These are phyloP conservation scores for Aplocera efformata DNA, from an alignment of 2,888 invertebrate species.

Conservation along the genomic window DNA sequence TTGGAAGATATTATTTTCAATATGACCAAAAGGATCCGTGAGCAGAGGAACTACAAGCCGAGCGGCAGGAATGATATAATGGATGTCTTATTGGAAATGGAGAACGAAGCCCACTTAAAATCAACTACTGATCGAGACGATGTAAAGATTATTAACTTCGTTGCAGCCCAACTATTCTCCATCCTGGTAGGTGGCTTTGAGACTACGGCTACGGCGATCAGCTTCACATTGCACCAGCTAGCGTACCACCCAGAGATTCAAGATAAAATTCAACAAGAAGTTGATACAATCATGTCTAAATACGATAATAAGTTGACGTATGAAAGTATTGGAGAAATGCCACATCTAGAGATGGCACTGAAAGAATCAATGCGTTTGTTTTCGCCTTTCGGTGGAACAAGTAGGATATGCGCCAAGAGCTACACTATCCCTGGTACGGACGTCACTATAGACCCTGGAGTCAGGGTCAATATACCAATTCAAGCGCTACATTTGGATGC, in stretches of 20 bases:
- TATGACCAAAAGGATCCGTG: conserved; percentile 15
- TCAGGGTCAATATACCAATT: conserved; percentile 33
- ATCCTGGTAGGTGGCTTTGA: conserved; percentile 40
- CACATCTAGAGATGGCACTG: conserved; percentile 32
- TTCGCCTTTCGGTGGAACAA: conserved; percentile 31
- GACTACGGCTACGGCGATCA: conserved; percentile 39
- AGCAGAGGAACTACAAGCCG: conserved; percentile 30
- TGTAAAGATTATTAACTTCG: conserved; percentile 16
- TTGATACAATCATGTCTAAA: conserved; percentile 36
- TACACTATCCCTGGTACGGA: conserved; percentile 34
- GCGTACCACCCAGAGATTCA: conserved; percentile 47
- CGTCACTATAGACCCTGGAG: conserved; percentile 36
- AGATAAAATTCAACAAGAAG: conserved; percentile 41
- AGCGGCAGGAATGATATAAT: conserved; percentile 38
- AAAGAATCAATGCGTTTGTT: conserved; percentile 40
- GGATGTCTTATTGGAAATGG: conserved; percentile 36
- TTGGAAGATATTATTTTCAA: conserved; percentile 15
- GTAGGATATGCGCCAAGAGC: conserved; percentile 29
- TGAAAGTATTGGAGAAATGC: conserved; percentile 36
- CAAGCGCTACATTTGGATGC: conserved; percentile 40
- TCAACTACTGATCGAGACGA: background rate
- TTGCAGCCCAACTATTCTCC: conserved; percentile 36
- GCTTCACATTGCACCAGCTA: conserved; percentile 38
- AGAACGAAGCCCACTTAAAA: conserved; percentile 7
- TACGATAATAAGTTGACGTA: conserved; percentile 34